Base-by-base conservation (phyloP, 2,888 invertebrate genomes). In the Ditula angustiorana region DNA sequence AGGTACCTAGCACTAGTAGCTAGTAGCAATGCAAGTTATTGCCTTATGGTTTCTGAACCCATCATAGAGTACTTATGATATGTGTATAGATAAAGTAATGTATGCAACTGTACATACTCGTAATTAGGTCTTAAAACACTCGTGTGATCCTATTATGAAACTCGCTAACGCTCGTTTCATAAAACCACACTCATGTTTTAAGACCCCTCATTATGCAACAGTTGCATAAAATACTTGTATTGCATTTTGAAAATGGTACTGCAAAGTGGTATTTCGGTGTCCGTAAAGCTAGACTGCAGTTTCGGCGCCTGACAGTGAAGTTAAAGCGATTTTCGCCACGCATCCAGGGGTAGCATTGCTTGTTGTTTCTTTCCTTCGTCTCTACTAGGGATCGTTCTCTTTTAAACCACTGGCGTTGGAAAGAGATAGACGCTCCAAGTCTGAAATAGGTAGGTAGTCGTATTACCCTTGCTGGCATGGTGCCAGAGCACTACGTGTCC, bases 251-350 rank as follows among this genome's bases (percentile, higher is more conserved):
- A 69, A 75, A 70, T 70, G 55, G 66, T 41, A 62, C 49, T 35
- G 67, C 49, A 52, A 47, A 49, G 19, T 35, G 26, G 28, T 41
- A 5, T 63, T 57, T 50, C 37, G 26, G 19, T 30, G 30, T 21
- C 30, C 57, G 67, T 66, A 49, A 24, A 67, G 61, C 35, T 33
- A 63, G 61, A 52, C 21, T 49, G 37, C 52, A 28, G 61, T 52
- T 55, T 47, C 46, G 41, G 21, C 30, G 23, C 28, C 50, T n/a
- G 57, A 70, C 69, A 69, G 64, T 65, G 56, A 61, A 56, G 69
- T 72, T n/a, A 69, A 79, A 71, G 67, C 70, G 74, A 75, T 78
- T 78, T 75, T 69, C 71, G 71, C 70, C 66, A 76, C 72, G 74
- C 74, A 44, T 75, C 61, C 37, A 64, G 70, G 21, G n/a, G 21